phyloP scores from a whole-genome alignment of 2,113 vertebrate species.

The Zosterops pallidus region DNA sequence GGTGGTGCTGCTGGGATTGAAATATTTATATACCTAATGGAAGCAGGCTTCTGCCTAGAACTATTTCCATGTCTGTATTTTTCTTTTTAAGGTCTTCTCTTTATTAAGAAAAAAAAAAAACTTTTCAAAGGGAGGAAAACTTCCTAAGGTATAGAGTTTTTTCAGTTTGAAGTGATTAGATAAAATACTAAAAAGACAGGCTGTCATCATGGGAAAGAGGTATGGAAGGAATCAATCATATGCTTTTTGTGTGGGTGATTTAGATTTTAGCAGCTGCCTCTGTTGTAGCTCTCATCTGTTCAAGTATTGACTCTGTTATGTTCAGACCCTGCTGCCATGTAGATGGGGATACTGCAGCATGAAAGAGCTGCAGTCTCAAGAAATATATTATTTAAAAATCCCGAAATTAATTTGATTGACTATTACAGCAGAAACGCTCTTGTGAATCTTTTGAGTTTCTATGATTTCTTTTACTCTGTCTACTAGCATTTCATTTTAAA shows the following conservation, averaged over 20 bases:
- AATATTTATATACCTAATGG: slow-evolving; percentile 16
- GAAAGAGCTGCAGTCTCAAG: neutral
- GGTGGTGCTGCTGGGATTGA: slow-evolving; percentile 68
- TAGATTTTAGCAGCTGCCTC: neutral
- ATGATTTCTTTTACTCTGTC: neutral
- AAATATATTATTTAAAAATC: neutral
- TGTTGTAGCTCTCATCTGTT: neutral
- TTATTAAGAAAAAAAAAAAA: neutral
- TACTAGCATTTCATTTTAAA: neutral
- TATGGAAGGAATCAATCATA: slow-evolving; percentile 1
- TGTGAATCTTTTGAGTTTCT: neutral
- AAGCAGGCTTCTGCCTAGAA: neutral
- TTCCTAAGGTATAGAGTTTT: neutral
- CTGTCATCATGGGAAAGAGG: neutral
- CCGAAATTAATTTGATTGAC: neutral
- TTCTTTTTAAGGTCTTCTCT: neutral
- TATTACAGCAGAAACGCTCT: neutral
- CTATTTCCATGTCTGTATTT: neutral
- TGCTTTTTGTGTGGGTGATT: neutral
- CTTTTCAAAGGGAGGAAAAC: neutral
- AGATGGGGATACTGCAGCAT: neutral
- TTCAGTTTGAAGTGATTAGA: neutral
- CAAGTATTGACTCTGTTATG: neutral
- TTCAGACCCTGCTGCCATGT: neutral
- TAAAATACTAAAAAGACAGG: neutral